Conservation (phyloP, 2,113 vertebrate species). For the Coreoperca whiteheadi region DNA sequence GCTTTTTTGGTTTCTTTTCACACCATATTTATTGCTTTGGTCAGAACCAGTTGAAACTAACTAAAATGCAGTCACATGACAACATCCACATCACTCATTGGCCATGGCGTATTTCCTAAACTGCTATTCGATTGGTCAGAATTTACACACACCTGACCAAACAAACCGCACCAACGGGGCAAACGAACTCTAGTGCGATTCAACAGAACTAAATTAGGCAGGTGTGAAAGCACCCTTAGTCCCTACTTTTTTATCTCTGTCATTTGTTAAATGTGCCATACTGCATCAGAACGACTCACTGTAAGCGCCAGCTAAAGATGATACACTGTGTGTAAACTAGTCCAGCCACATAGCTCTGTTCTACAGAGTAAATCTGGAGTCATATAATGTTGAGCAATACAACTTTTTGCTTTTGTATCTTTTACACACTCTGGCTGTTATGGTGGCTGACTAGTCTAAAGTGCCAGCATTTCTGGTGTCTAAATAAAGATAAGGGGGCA, state of each 20-base stretch:
- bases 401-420: constrained; percentile 1
- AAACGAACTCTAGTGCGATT: no score
- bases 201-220: no score
- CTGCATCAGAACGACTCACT: background rate
- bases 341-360: background rate
- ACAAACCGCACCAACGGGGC: no score
- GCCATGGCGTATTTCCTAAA: no score
- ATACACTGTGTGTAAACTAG: background rate
- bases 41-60: no score
- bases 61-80: no score
- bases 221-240: no score
- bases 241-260: constrained; percentile 37
- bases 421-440: background rate
- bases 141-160: no score
- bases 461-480: background rate
- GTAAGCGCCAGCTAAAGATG: background rate
- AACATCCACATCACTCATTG: no score
- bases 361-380: background rate
- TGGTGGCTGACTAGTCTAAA: background rate
- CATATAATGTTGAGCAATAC: background rate
- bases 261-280: background rate
- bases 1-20: no score
- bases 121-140: no score
- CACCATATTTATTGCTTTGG: no score
- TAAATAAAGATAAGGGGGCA: background rate